Base-by-base conservation (phyloP, 2,888 invertebrate genomes). In the Rhorus exstirpatorius region DNA sequence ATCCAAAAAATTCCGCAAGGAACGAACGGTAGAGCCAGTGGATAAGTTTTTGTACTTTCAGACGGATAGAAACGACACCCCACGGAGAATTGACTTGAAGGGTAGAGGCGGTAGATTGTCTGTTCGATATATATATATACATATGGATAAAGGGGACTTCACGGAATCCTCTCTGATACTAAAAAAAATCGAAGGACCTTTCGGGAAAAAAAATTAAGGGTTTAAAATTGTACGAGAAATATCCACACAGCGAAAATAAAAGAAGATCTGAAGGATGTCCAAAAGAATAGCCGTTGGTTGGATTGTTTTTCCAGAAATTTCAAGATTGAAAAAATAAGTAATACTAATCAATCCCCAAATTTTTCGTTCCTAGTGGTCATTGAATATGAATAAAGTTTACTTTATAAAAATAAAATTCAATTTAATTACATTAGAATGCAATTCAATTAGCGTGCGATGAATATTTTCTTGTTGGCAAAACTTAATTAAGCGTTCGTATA, bases 1-100 rank as follows among this genome's bases (percentile, higher is more conserved):
- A 79, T 75, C 70, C 79, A 44, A 53, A 75, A 79, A 79, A 79
- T 71, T 78, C 49, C 58, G 17, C 31, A 8, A 31, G 21, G n/a
- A 31, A 24, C 31, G 17, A n/a, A 12, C 12, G 26, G 24, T 41
- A 26, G 58, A 53, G n/a, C 35, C 44, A 41, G 44, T 19, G 53
- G 61, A 63, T 8, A 53, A 75, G 38, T 38, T 63, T 65, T 55
- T 38, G 3, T 24, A 1, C 35, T 49, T 44, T 71, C 38, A 44
- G 26, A 3, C 12, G 44, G n/a, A n/a, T n/a, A 46, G 67, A 70
- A 74, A 35, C 53, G 49, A 19, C 49, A 67, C 26, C 14, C 21
- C n/a, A 10, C 38, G 58, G 49, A 38, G 49, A 10, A 65, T 49
- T 0, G 17, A 21, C 14, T 53, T 10, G 8, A n/a, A n/a, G 12